phyloP scores from a whole-genome alignment of 2,797 vertebrate species.

The Oreonectes daqikongensis region DNA sequence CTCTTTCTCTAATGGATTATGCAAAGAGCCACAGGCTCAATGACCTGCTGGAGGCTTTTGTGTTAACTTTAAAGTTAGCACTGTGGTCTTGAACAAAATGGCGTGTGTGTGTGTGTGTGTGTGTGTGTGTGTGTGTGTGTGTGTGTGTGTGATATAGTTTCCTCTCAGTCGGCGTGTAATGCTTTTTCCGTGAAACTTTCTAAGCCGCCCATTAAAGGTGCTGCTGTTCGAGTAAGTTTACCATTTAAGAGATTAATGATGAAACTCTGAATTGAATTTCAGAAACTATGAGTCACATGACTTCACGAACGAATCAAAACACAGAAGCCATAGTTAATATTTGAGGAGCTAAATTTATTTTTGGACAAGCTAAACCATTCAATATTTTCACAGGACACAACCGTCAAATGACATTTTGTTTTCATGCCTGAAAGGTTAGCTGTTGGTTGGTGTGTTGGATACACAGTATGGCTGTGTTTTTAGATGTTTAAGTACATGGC shows the following conservation, averaged over 20 bases:
- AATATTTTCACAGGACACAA: slow-evolving; percentile 1
- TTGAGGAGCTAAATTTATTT: background rate
- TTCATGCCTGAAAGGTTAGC: background rate
- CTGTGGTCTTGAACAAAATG: slow-evolving; percentile 33
- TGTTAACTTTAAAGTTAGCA: slow-evolving; percentile 27
- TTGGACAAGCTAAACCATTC: background rate
- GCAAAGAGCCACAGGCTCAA: slow-evolving; percentile 56
- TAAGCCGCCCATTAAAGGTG: slow-evolving; percentile 76
- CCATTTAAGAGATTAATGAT: slow-evolving; percentile 2
- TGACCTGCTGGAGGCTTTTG: slow-evolving; percentile 34
- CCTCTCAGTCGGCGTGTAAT: slow-evolving; percentile 14
- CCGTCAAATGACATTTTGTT: background rate
- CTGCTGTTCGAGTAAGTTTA: background rate
- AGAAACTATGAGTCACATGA: background rate
- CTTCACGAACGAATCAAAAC: background rate
- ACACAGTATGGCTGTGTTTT: background rate
- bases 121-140: slow-evolving; percentile 21
- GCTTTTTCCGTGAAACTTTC: slow-evolving; percentile 66
- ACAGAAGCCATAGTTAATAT: slow-evolving; percentile 8
- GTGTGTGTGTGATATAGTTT: slow-evolving; percentile 21
- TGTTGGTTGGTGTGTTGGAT: background rate
- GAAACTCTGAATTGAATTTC: slow-evolving; percentile 14
- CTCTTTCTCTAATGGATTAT: slow-evolving; percentile 55
- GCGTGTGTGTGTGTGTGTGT: slow-evolving; percentile 25
- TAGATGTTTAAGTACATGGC: background rate